phyloP scores from a whole-genome alignment of 2,113 vertebrate genomes.

The Manacus vitellinus region DNA sequence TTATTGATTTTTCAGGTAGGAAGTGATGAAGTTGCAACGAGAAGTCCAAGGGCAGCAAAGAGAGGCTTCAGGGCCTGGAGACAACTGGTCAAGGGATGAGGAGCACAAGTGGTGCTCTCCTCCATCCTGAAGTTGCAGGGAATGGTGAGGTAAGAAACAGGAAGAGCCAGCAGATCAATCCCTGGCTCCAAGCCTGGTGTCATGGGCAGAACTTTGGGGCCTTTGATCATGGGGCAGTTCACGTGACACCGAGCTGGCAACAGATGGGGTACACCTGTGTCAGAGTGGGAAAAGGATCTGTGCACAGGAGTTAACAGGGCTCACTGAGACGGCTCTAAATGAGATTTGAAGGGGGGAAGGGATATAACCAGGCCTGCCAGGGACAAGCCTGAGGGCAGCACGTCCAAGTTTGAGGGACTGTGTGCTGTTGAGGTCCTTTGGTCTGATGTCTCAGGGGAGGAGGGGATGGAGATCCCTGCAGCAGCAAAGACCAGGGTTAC shows the following conservation, averaged over 20 bases:
- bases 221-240: neutral
- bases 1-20: neutral
- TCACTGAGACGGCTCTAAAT: neutral
- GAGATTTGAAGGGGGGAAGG: neutral
- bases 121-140: neutral
- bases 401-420: neutral
- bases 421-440: neutral
- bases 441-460: neutral
- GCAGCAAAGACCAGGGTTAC: neutral
- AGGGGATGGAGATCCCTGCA: neutral
- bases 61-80: neutral
- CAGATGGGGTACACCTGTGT: neutral
- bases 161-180: neutral
- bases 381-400: neutral
- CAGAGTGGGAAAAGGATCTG: neutral
- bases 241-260: neutral
- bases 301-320: neutral
- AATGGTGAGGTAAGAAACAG: neutral
- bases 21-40: neutral
- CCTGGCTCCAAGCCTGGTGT: neutral
- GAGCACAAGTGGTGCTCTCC: neutral
- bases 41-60: neutral
- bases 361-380: neutral
- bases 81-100: neutral
- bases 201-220: neutral